Conservation (phyloP, 2,888 invertebrate genomes). For the Polietes domitor region DNA sequence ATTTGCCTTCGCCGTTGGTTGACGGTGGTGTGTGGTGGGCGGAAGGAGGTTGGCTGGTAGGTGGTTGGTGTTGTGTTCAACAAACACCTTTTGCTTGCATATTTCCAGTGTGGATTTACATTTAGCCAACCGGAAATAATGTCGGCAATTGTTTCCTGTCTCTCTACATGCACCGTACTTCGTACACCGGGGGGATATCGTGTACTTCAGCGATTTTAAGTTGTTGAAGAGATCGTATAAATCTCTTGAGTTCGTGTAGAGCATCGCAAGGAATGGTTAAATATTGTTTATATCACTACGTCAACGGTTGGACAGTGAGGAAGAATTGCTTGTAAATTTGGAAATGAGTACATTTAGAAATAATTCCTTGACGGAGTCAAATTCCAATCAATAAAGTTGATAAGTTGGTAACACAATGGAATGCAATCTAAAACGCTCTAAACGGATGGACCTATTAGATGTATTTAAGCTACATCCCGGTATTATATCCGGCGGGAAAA, state of each 20-base stretch:
- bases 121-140: slow-evolving; percentile 66
- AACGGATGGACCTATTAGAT: too few relatives aligned
- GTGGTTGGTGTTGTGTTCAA: neutral
- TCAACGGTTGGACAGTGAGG: too few relatives aligned
- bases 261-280: neutral
- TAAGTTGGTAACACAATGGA: too few relatives aligned
- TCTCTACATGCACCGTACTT: neutral
- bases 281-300: neutral
- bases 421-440: too few relatives aligned
- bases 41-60: neutral
- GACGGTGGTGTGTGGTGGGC: slow-evolving; percentile 14
- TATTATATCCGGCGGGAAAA: too few relatives aligned
- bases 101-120: slow-evolving; percentile 52
- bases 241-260: slow-evolving; percentile 24
- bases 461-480: too few relatives aligned
- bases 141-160: slow-evolving; percentile 66
- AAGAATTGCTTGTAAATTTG: too few relatives aligned
- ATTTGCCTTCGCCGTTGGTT: slow-evolving; percentile 24
- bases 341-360: too few relatives aligned
- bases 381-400: too few relatives aligned
- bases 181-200: neutral
- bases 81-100: slow-evolving; percentile 2
- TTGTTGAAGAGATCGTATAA: slow-evolving; percentile 32
- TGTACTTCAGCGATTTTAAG: slow-evolving; percentile 11
- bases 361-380: too few relatives aligned